Evolutionary conservation across 2,113 vertebrate species (phyloP).

Genomic region (Mormyrus iriodes): DNA sequence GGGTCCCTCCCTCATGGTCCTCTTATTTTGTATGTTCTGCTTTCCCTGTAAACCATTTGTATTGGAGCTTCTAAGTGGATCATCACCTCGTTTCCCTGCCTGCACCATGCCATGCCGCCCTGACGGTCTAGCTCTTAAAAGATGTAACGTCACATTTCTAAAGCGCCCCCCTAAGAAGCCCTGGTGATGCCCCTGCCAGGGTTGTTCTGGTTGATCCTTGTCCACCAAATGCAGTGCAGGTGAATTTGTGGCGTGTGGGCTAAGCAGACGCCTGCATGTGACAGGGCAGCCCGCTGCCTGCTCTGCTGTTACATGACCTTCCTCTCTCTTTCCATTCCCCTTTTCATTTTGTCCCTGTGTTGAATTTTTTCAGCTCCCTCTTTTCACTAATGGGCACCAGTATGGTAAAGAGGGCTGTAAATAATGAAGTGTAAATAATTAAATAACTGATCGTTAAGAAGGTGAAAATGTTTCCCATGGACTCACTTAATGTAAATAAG

Average conservation of each 20-base stretch:
- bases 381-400: constrained; percentile 24
- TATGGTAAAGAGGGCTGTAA: neutral
- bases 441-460: constrained; percentile 3
- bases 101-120: too few species aligned
- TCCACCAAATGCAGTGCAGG: neutral
- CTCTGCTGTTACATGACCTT: neutral
- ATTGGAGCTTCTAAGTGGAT: too few species aligned
- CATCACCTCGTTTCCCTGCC: too few species aligned
- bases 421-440: constrained; percentile 1
- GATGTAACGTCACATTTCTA: neutral
- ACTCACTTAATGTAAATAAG: neutral
- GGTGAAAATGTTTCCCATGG: neutral
- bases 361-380: neutral
- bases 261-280: neutral
- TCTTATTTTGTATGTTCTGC: too few species aligned
- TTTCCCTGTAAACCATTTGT: too few species aligned
- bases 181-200: neutral
- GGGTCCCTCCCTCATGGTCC: too few species aligned
- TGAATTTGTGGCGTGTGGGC: neutral
- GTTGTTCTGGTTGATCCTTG: neutral
- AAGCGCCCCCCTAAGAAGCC: neutral
- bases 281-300: neutral
- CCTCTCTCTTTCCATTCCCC: neutral
- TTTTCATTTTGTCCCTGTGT: neutral
- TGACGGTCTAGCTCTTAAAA: neutral